These are phyloP conservation scores for Pollenia amentaria DNA, from an alignment of 2,888 invertebrate genomes.

Conservation along the genomic window DNA sequence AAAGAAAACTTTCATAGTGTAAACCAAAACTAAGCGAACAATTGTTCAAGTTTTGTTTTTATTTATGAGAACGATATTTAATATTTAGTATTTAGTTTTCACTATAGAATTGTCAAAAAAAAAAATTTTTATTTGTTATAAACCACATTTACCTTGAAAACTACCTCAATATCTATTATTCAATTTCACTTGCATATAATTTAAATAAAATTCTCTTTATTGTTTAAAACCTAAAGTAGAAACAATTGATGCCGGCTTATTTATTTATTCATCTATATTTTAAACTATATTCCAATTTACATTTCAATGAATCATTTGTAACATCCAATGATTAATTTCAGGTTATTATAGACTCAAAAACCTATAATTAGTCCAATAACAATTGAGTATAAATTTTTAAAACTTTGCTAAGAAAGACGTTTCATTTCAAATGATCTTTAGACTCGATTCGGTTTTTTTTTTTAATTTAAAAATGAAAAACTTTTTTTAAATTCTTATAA, in stretches of 20 bases:
- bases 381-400: conserved; percentile 16
- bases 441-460: conserved; percentile 2
- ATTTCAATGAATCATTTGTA: conserved; percentile 39
- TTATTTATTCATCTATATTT: conserved; percentile 14
- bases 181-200: conserved; percentile 45
- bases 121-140: background rate
- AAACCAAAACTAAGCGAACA: too few relatives aligned
- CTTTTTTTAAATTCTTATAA: background rate
- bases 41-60: background rate
- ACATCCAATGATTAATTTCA: conserved; percentile 30
- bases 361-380: conserved; percentile 12
- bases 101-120: too few relatives aligned
- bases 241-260: background rate
- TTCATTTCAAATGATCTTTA: conserved; percentile 25
- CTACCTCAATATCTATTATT: conserved; percentile 28
- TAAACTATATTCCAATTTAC: background rate
- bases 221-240: conserved; percentile 14
- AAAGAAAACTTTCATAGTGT: too few relatives aligned
- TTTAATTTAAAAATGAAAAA: background rate
- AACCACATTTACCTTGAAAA: conserved; percentile 44
- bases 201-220: conserved; percentile 4
- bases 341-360: background rate
- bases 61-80: too few relatives aligned
- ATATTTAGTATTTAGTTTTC: too few relatives aligned
- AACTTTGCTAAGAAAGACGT: conserved; percentile 6